These are phyloP conservation scores for Bagarius yarrelli DNA, from an alignment of 2,113 vertebrate species.

Conservation along the genomic window DNA sequence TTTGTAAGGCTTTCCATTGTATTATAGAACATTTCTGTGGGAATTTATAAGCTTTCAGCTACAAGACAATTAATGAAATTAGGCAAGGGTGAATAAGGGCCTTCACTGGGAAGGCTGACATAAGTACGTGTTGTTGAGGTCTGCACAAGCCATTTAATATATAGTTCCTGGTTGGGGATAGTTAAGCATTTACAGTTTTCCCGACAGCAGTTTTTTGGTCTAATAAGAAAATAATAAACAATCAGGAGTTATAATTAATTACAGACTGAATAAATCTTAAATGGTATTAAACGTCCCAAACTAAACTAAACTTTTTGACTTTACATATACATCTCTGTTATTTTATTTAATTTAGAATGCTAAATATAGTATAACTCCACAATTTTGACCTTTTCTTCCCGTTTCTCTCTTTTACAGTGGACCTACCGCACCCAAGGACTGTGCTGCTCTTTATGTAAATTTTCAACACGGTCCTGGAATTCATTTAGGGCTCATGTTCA, in stretches of 20 bases:
- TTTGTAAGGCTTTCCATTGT: too few relatives aligned
- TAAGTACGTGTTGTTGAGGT: not conserved
- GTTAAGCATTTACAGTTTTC: not conserved
- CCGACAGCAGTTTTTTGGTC: not conserved
- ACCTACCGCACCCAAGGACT: slow-evolving; percentile 66
- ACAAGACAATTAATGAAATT: not conserved
- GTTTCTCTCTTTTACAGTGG: slow-evolving; percentile 59
- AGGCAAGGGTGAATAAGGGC: not conserved
- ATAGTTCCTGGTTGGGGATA: not conserved
- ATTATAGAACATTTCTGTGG: too few relatives aligned
- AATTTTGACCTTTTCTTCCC: not conserved
- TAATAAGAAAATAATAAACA: too few relatives aligned
- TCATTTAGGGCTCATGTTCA: slow-evolving; percentile 67
- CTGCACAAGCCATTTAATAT: not conserved
- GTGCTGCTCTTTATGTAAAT: slow-evolving; percentile 72
- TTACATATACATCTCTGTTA: not conserved
- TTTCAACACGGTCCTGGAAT: slow-evolving; percentile 67
- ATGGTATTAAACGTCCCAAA: not conserved
- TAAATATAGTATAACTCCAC: not conserved
- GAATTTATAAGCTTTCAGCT: not conserved
- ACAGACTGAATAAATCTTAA: too few relatives aligned
- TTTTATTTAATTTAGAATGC: not conserved
- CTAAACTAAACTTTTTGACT: not conserved
- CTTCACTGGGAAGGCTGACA: not conserved
- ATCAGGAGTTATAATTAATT: too few relatives aligned